A percentile compares a stretch with the other conserved stretches of the same genome.
phyloP scores from a whole-genome alignment of 2,797 vertebrate genomes.

The Sarcophilus harrisii region DNA sequence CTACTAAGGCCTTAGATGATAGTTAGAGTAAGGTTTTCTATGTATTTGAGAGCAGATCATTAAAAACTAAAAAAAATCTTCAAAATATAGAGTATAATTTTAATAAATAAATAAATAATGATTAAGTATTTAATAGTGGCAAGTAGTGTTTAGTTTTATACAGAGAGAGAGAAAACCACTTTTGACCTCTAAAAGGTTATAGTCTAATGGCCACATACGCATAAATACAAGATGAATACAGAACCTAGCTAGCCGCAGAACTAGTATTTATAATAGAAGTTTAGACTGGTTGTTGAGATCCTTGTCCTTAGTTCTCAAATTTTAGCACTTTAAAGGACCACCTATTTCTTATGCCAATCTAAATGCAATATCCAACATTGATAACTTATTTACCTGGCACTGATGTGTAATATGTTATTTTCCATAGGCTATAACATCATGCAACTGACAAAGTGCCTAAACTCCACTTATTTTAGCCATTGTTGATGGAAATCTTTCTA shows the following conservation, averaged over 20 bases:
- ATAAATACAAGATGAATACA: neutral
- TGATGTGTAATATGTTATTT: constrained; percentile 9
- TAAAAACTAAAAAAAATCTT: constrained; percentile 43
- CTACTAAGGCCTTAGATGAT: neutral
- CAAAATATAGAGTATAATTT: constrained; percentile 34
- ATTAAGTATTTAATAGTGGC: neutral
- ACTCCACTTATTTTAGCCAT: constrained; percentile 24
- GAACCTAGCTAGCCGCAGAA: neutral
- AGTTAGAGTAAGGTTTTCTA: constrained; percentile 12
- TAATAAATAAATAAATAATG: constrained; percentile 17
- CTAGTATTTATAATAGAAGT: neutral
- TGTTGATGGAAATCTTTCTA: neutral
- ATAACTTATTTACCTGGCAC: neutral
- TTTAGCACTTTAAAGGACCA: neutral
- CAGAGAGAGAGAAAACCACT: too few relatives aligned
- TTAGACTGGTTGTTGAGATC: neutral
- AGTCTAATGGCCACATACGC: too few relatives aligned
- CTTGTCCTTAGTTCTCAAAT: neutral
- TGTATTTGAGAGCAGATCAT: constrained; percentile 41
- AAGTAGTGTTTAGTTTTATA: neutral
- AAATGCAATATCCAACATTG: neutral
- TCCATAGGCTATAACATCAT: constrained; percentile 37
- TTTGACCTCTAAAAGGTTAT: too few relatives aligned
- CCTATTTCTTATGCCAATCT: neutral
- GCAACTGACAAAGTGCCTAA: constrained; percentile 33